Evolutionary conservation across 1,140 invertebrate genomes (phyloP).

Genomic region (Paralvinella palmiformis): DNA sequence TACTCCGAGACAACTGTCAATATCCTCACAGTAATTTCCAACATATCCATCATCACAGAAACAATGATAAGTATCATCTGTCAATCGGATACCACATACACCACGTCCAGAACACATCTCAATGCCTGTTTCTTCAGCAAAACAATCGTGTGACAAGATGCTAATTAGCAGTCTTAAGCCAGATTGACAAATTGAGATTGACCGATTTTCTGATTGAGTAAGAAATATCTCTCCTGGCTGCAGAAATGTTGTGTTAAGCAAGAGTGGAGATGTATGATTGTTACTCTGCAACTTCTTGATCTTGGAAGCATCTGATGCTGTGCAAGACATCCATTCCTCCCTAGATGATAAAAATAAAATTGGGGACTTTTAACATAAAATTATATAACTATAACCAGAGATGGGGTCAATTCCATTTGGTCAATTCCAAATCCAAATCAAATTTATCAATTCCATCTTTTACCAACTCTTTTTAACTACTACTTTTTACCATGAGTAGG

Average conservation of each 20-base stretch:
- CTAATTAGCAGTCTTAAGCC: background rate
- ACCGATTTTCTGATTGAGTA: background rate
- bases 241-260: background rate
- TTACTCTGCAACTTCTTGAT: background rate
- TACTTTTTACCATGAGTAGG: too few relatives aligned
- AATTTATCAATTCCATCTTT: too few relatives aligned
- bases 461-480: too few relatives aligned
- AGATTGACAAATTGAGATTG: background rate
- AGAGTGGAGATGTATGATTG: background rate
- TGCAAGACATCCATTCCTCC: background rate
- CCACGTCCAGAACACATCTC: conserved; percentile 6
- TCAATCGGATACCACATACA: background rate
- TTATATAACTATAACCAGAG: too few relatives aligned
- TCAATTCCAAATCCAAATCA: too few relatives aligned
- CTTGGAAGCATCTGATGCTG: background rate
- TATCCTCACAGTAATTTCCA: conserved; percentile 80
- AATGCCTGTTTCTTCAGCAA: background rate
- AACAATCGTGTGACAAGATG: background rate
- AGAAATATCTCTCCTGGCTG: background rate
- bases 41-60: conserved; percentile 45
- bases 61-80: background rate
- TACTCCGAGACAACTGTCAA: conserved; percentile 83
- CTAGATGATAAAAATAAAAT: background rate
- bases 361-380: background rate
- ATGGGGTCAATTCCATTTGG: too few relatives aligned